phyloP scores from a whole-genome alignment of 2,888 invertebrate species.

The Chrysopilus asiliformis region DNA sequence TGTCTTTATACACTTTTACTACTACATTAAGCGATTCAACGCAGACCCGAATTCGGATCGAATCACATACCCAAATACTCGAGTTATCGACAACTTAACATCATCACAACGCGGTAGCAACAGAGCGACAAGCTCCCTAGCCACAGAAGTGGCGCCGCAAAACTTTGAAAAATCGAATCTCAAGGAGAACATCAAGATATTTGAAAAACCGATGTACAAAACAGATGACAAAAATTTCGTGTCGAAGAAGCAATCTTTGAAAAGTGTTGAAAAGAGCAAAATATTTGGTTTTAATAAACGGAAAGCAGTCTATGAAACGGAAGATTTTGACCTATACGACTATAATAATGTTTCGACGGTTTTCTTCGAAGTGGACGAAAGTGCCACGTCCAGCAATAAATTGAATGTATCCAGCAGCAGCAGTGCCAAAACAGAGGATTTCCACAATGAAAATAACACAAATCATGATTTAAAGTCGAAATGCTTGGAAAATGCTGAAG shows the following conservation, averaged over 20 bases:
- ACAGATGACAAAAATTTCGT: conserved; percentile 16
- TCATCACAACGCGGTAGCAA: conserved; percentile 6
- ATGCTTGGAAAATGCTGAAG: background rate
- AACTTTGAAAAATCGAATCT: conserved; percentile 6
- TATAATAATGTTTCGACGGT: conserved; percentile 14
- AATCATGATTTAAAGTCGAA: conserved; percentile 11
- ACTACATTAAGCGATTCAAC: conserved; percentile 10
- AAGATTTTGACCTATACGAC: conserved; percentile 13
- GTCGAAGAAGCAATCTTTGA: conserved; percentile 12
- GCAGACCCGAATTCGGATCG: conserved; percentile 3
- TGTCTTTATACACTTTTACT: conserved; percentile 15
- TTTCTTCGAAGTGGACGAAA: conserved; percentile 16
- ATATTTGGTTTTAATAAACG: conserved; percentile 15
- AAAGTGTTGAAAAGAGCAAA: conserved; percentile 16
- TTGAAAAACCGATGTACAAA: conserved; percentile 14
- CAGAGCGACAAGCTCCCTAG: conserved; percentile 2
- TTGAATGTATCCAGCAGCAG: conserved; percentile 4
- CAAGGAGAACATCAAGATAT: conserved; percentile 12
- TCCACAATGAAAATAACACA: conserved; percentile 13
- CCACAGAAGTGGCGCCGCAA: conserved; percentile 1
- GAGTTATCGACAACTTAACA: conserved; percentile 13
- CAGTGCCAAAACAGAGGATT: conserved; percentile 10
- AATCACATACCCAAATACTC: too few species aligned
- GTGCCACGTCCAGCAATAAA: conserved; percentile 8
- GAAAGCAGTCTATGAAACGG: conserved; percentile 14